Base-by-base conservation (phyloP, 2,113 vertebrate species). In the Ramphastos sulfuratus region DNA sequence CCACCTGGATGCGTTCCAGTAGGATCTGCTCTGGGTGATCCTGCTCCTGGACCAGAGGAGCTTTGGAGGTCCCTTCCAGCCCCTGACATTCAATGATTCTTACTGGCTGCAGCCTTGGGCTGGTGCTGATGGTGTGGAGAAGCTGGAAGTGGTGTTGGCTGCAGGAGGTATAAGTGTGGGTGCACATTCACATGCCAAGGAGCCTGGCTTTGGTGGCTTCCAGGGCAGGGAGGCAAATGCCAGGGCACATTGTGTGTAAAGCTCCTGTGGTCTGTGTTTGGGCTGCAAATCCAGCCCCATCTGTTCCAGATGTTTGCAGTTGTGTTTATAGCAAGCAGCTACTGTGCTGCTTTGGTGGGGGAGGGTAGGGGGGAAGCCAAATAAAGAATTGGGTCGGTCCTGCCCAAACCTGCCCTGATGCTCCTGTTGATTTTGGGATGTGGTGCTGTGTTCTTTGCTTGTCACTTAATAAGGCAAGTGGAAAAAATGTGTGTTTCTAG, bases 271-370 rank as follows among this genome's bases (percentile, higher is more conserved):
- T 78, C 92, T 87, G 27, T 60, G 25, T 73, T 77, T n/a, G 74
- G 63, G 35, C 73, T 79, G 77, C 59, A 94, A 92, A 90, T 71
- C 56, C 66, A 23, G 23, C 39, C 61, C 82, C 86, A 88, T 82
- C 89, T 94, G 85, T 63, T 92, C 87, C 92, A 94, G 93, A 72
- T 95, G 93, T 88, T 95, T 91, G 87, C 80, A 75, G 90, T 37
- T 90, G 93, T 87, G 77, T 95, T 95, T 95, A 87, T 48, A 48
- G 48, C 48, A 48, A 48, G 20, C 48, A 48, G 48, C 48, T 48
- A 48, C 48, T 52, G 50, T 52, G 50, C 50, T 52, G 50, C 50
- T 24, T 52, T 12, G 44, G 44, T 48, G 17, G 48, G 20, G 48
- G 48, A 15, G 42, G 37, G 42, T 44, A 37, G 37, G 42, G 13